A percentile compares a stretch with the other conserved stretches of the same genome.
These are phyloP conservation scores for Macaria notata DNA, from an alignment of 2,888 invertebrate species.

Conservation along the genomic window DNA sequence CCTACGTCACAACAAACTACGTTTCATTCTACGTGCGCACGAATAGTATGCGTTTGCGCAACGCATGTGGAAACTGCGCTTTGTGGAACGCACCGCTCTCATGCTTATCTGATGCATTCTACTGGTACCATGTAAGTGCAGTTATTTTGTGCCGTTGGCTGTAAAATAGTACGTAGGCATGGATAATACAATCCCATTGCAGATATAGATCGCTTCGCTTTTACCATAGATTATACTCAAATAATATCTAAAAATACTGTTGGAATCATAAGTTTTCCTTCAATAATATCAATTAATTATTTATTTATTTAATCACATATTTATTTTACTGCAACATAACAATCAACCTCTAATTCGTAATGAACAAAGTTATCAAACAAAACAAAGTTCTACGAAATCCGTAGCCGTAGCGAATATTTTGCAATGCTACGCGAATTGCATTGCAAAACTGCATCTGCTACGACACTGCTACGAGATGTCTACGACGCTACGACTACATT, in stretches of 20 bases:
- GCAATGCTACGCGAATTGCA: slow-evolving; percentile 17
- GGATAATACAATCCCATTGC: no score
- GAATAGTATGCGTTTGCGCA: slow-evolving; percentile 16
- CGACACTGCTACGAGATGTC: slow-evolving; percentile 15
- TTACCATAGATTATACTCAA: no score
- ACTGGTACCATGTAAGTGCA: slow-evolving; percentile 6
- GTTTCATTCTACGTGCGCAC: background rate
- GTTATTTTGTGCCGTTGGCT: no score
- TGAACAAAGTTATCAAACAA: no score
- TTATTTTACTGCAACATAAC: no score
- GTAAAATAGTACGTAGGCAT: no score
- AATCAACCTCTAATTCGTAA: no score
- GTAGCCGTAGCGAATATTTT: slow-evolving; percentile 15
- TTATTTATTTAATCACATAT: no score
- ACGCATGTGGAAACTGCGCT: slow-evolving; percentile 24
- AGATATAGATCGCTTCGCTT: no score
- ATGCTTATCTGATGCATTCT: slow-evolving; percentile 34
- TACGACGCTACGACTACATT: slow-evolving; percentile 21
- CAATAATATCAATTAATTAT: no score
- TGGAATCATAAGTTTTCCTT: no score
- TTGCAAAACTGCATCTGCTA: slow-evolving; percentile 23
- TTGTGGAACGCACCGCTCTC: slow-evolving; percentile 25
- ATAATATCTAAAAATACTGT: no score
- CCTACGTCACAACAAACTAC: background rate
- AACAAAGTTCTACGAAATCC: background rate